These are phyloP conservation scores for Rhynchonycteris naso DNA, from an alignment of 2,797 vertebrate species.

Conservation along the genomic window DNA sequence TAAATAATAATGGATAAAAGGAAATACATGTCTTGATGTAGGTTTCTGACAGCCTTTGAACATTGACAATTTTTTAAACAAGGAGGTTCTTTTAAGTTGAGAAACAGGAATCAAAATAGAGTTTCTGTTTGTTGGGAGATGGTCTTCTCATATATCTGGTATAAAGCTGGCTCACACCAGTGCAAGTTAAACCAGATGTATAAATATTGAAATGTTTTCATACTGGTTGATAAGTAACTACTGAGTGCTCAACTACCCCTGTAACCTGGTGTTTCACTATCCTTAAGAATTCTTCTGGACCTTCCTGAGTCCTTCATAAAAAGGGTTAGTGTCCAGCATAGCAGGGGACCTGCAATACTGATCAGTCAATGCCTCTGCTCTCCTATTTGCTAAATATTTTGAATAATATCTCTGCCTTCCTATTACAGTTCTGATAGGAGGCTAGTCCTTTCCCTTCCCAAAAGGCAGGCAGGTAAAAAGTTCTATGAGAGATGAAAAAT, in stretches of 20 bases:
- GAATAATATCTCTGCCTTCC: background rate
- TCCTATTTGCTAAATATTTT: constrained; percentile 11
- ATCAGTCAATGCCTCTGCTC: background rate
- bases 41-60: background rate
- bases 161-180: background rate
- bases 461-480: background rate
- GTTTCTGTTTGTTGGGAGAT: background rate
- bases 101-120: background rate
- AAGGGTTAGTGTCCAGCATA: background rate
- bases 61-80: background rate
- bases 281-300: background rate
- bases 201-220: background rate
- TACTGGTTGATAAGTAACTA: background rate
- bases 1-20: background rate
- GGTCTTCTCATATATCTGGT: background rate
- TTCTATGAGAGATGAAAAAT: constrained; percentile 30
- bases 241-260: background rate
- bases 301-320: background rate
- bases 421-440: constrained; percentile 34
- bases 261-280: background rate
- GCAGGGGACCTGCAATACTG: background rate
- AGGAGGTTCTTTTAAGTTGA: background rate
- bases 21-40: background rate
- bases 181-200: background rate
- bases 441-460: background rate